Base-by-base conservation (phyloP, 2,113 vertebrate species). In the Pandion haliaetus region DNA sequence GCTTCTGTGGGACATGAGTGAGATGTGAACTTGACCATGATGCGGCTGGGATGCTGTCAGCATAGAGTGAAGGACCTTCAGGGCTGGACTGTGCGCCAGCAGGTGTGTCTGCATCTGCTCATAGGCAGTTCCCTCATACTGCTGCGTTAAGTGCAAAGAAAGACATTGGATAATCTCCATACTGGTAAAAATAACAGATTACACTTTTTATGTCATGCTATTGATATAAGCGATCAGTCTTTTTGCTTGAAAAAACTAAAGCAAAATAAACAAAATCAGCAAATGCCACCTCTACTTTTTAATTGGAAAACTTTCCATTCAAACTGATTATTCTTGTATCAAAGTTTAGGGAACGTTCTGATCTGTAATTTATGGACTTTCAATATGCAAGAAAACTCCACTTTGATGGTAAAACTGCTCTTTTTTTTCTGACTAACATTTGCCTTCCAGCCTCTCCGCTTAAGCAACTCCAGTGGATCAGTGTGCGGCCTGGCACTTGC, bases 1-100 rank as follows among this genome's bases (percentile, higher is more conserved):
- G 54, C 34, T 52, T 10, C 21, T 3, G 21, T 0, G 2, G 70
- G 23, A 50, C 44, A 9, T 0, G 12, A 28, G 26, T 4, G 31
- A 24, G 58, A 29, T 25, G 45, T 23, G 65, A 14, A 45, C 15
- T 31, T 28, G 42, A 15, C n/a, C 20, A 3, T 8, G 25, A 12
- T 26, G 49, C 14, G 13, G 38, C 11, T 2, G 10, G 38, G n/a
- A 25, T 25, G 55, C 21, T 25, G 31, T 55, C 32, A 8, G 42
- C 2, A 2, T 3, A 9, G n/a, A 12, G 15, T 2, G 29, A 49
- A 15, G 40, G 20, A 42, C 49, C 8, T 26, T 28, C 40, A 31
- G 71, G 16, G 40, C 13, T 8, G 62, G 17, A 31, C 47, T 40
- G 25, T 8, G 36, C 2, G 1, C 47, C 38, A 12, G 10, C 6